Evolutionary conservation across 2,888 invertebrate genomes (phyloP).

Genomic region (Lasioglossum morio): DNA sequence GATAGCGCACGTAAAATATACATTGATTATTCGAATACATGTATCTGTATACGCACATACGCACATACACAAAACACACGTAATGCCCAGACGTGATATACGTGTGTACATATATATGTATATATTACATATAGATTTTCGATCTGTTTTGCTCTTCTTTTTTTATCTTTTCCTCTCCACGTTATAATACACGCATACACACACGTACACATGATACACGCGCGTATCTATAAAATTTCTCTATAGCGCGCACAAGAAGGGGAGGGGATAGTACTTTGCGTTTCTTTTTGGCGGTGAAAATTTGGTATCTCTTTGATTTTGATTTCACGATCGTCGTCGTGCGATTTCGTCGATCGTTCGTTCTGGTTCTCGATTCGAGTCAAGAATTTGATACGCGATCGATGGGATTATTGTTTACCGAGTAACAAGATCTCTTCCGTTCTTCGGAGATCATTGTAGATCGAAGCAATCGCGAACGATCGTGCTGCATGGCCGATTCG

Average conservation of each 20-base stretch:
- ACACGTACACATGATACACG: conserved; percentile 38
- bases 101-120: conserved; percentile 50
- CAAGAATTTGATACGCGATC: neutral
- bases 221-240: conserved; percentile 32
- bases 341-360: conserved; percentile 18
- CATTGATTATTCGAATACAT: conserved; percentile 48
- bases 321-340: conserved; percentile 41
- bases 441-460: neutral
- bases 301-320: conserved; percentile 57
- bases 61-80: conserved; percentile 60
- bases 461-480: conserved; percentile 14
- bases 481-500: conserved; percentile 11
- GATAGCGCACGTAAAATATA: conserved; percentile 64
- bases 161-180: neutral
- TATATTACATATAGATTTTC: conserved; percentile 18
- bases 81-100: conserved; percentile 66
- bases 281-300: conserved; percentile 39
- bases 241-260: conserved; percentile 41
- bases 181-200: conserved; percentile 37
- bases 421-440: neutral
- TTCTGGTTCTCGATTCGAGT: conserved; percentile 12
- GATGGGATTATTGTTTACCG: neutral
- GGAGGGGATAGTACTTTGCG: conserved; percentile 17
- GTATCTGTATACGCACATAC: conserved; percentile 56
- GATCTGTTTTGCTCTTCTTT: neutral